Evolutionary conservation across 1,140 invertebrate species (phyloP).

Genomic region (Paralvinella palmiformis): DNA sequence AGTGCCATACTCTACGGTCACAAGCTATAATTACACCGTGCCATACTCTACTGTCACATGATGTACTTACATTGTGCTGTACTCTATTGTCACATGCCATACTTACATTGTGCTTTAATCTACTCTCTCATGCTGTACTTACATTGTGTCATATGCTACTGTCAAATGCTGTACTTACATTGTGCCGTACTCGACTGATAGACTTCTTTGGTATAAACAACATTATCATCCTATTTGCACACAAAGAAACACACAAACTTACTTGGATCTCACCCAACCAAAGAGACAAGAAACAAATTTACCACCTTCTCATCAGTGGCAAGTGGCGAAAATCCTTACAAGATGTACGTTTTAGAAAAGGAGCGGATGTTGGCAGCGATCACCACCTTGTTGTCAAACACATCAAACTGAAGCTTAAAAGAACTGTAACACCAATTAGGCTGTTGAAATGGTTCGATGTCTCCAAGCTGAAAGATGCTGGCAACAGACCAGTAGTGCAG

Average conservation of each 20-base stretch:
- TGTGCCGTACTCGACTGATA: neutral
- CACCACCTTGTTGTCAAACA: neutral
- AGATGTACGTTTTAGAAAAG: conserved; percentile 11
- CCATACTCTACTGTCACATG: neutral
- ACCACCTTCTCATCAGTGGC: conserved; percentile 22
- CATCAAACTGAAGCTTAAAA: conserved; percentile 5
- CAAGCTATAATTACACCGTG: no score
- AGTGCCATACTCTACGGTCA: no score
- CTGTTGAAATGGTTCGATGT: conserved; percentile 3
- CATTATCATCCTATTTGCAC: conserved; percentile 22
- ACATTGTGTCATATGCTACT: neutral
- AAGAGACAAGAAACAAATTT: conserved; percentile 22
- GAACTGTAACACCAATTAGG: neutral
- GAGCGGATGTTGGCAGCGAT: conserved; percentile 1
- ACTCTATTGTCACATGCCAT: neutral
- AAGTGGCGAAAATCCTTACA: conserved; percentile 22
- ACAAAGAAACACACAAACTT: conserved; percentile 24
- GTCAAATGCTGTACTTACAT: neutral
- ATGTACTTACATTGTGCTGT: neutral
- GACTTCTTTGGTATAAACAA: conserved; percentile 20
- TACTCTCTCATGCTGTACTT: neutral
- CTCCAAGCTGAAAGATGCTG: neutral
- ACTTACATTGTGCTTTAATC: neutral
- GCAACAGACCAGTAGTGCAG: neutral
- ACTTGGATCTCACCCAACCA: conserved; percentile 25